Evolutionary conservation across 1,140 invertebrate genomes (phyloP).

Genomic region (Trinorchestia longiramus): DNA sequence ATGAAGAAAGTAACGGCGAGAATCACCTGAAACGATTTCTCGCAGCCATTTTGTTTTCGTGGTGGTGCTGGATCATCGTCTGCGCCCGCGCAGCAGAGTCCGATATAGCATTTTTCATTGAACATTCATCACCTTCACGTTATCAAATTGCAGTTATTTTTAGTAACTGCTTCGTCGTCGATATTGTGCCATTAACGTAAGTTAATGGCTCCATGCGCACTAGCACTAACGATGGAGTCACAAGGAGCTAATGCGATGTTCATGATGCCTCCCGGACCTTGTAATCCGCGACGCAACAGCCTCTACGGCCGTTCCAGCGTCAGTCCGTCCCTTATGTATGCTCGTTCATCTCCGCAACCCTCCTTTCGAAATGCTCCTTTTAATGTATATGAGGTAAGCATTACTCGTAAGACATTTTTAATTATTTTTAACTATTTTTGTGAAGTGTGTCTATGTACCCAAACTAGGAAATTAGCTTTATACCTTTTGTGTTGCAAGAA

Average conservation of each 20-base stretch:
- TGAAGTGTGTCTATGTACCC: too few relatives aligned
- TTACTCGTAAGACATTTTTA: neutral
- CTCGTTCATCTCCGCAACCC: neutral
- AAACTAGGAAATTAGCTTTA: too few relatives aligned
- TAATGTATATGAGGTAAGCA: neutral
- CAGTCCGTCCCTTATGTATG: constrained; percentile 31
- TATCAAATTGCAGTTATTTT: neutral
- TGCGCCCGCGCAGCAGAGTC: neutral
- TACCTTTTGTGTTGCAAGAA: too few relatives aligned
- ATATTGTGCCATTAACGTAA: neutral
- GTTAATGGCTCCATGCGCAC: constrained; percentile 23
- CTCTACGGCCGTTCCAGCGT: neutral
- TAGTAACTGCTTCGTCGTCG: neutral
- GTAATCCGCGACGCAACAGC: neutral
- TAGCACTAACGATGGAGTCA: neutral
- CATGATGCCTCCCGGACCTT: neutral
- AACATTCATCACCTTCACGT: neutral
- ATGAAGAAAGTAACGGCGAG: neutral
- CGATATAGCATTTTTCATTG: neutral
- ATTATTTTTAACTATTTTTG: too few relatives aligned
- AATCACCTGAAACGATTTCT: neutral
- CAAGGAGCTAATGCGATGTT: neutral
- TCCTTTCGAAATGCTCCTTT: neutral
- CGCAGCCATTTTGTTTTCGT: constrained; percentile 32
- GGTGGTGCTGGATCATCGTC: neutral